Evolutionary conservation across 1,140 invertebrate genomes (phyloP).

Genomic region (Drosophila suzukii): DNA sequence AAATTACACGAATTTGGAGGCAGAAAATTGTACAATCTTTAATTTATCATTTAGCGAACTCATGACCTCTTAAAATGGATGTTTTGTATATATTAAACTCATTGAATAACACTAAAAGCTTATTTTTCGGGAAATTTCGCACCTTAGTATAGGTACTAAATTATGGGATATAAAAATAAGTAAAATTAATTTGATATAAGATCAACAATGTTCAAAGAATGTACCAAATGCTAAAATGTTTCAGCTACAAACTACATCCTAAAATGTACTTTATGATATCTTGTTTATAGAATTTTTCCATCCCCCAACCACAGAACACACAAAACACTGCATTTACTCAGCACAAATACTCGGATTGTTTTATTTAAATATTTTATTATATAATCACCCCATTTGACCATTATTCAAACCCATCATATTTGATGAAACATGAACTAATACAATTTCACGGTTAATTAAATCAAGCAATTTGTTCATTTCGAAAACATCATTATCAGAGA

Average conservation of each 20-base stretch:
- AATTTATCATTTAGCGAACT: neutral
- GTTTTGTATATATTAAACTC: no score
- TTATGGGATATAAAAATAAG: no score
- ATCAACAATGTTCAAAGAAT: no score
- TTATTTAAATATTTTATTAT: constrained; percentile 41
- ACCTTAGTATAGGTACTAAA: no score
- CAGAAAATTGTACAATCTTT: neutral
- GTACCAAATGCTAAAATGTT: no score
- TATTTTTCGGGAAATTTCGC: no score
- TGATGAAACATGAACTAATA: neutral
- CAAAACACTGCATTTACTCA: neutral
- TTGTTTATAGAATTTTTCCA: neutral
- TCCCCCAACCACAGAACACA: no score
- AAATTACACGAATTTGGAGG: constrained; percentile 5
- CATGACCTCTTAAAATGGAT: neutral
- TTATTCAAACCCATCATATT: constrained; percentile 1
- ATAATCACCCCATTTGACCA: constrained; percentile 6
- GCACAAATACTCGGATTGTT: constrained; percentile 21
- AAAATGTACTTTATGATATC: neutral
- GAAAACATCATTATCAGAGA: constrained; percentile 12
- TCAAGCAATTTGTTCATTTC: neutral
- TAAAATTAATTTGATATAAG: no score
- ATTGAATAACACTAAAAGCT: no score
- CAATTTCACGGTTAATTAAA: constrained; percentile 8
- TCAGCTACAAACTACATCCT: no score